Percentiles rank a stretch among this genome's conserved stretches.
phyloP scores from a whole-genome alignment of 2,888 invertebrate genomes.

The Chaetoderma sp. region DNA sequence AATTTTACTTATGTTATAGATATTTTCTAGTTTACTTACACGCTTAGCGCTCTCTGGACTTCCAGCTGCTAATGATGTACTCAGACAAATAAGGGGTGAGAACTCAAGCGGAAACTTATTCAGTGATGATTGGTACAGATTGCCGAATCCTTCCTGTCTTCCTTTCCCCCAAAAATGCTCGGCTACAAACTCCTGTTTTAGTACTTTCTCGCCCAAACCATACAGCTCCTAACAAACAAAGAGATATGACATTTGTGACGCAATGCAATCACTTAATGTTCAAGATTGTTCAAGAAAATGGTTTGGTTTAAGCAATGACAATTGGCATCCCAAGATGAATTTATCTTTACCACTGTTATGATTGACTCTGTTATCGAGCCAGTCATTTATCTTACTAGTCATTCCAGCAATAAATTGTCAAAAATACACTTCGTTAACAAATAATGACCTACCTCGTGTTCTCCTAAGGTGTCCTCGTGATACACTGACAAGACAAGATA shows the following conservation, averaged over 20 bases:
- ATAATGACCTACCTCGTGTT: conserved; percentile 47
- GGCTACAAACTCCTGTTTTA: conserved; percentile 57
- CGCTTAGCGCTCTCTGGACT: conserved; percentile 46
- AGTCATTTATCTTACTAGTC: too few relatives aligned
- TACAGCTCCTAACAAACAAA: conserved; percentile 54
- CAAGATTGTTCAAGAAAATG: neutral
- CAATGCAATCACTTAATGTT: too few relatives aligned
- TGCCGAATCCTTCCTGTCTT: conserved; percentile 57
- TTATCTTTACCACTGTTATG: too few relatives aligned
- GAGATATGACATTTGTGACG: too few relatives aligned
- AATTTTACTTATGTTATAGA: too few relatives aligned
- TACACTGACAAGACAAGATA: conserved; percentile 58
- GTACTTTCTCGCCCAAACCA: conserved; percentile 49
- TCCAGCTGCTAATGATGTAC: conserved; percentile 53
- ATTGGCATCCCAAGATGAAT: too few relatives aligned
- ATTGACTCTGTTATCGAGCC: too few relatives aligned
- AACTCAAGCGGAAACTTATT: conserved; percentile 63
- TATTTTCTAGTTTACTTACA: too few relatives aligned
- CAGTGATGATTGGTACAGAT: conserved; percentile 54
- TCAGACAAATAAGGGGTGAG: conserved; percentile 54
- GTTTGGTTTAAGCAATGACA: neutral
- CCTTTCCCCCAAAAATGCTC: conserved; percentile 65
- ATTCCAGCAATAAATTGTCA: too few relatives aligned
- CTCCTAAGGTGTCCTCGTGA: conserved; percentile 63
- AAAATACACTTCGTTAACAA: too few relatives aligned